Base-by-base conservation (phyloP, 2,888 invertebrate species). In the Pachycephus smyrnensis region DNA sequence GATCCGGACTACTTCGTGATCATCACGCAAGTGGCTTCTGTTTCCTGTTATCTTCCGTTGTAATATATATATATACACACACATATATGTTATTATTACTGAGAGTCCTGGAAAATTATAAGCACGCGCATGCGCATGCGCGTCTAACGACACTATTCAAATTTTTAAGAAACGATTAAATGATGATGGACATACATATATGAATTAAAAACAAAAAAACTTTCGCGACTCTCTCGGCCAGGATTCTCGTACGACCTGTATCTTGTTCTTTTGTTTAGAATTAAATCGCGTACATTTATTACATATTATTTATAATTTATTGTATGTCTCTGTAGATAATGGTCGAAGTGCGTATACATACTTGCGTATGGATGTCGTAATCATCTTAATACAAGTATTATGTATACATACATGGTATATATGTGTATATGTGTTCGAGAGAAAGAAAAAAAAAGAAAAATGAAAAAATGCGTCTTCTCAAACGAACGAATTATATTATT, bases 271-370 rank as follows among this genome's bases (percentile, higher is more conserved):
- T 73, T 79, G 74, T 73, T 75, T 80, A 82, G 84, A 82, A 84
- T 82, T 82, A 82, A 76, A 76, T 74, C 79, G 77, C 80, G 78
- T 75, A 81, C 75, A 55, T 55, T 55, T 79, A 73, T 74, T 77
- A 79, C 37, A 33, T 31, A 76, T 31, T 69, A 76, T 35, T 76
- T 76, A 76, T 80, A 81, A 77, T 77, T 79, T 80, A 80, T 76
- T 81, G 76, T 79, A 83, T 80, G 71, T 71, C 23, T 55, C 32
- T 71, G 71, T 71, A 71, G 71, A 71, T 71, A 71, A 71, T 11
- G 71, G 31, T 71, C 55, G 55, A 55, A 55, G 55, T 55, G 55
- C 55, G 55, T 55, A 55, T 55, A 55, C 55, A 55, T 23, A 55
- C 55, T 55, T 55, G 55, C 9, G 15, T 55, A 55, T 55, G 23